Conservation (phyloP, 2,888 invertebrate species). For the Pheosia gnoma region DNA sequence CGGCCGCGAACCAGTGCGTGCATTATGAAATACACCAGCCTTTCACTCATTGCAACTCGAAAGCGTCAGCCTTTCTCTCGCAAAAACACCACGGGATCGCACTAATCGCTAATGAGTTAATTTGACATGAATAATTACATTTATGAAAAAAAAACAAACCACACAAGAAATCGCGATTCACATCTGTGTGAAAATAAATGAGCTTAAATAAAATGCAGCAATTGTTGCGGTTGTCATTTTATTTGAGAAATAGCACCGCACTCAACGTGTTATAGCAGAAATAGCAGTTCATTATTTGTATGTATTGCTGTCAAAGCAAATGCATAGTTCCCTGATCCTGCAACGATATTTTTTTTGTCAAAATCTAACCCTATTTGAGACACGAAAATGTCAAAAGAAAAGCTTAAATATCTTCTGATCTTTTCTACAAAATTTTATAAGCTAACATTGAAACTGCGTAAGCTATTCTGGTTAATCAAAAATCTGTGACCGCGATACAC, state of each 20-base stretch:
- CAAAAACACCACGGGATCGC: slow-evolving; percentile 39
- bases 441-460: too few relatives aligned
- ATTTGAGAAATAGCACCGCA: too few relatives aligned
- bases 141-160: slow-evolving; percentile 11
- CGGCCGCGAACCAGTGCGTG: slow-evolving; percentile 39
- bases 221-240: not conserved
- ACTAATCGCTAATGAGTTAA: slow-evolving; percentile 28
- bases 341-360: too few relatives aligned
- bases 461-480: not conserved
- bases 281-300: too few relatives aligned
- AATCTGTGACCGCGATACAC: not conserved
- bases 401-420: too few relatives aligned
- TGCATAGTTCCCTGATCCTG: too few relatives aligned
- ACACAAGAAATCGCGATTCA: not conserved
- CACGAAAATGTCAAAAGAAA: too few relatives aligned
- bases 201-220: not conserved
- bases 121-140: slow-evolving; percentile 27
- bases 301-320: too few relatives aligned
- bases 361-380: too few relatives aligned
- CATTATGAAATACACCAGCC: slow-evolving; percentile 42
- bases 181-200: not conserved
- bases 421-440: too few relatives aligned
- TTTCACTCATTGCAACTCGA: slow-evolving; percentile 49
- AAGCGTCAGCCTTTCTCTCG: slow-evolving; percentile 47
- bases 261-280: too few relatives aligned